Evolutionary conservation across 2,888 invertebrate species (phyloP).

Genomic region (Neocrepidodera transversa): DNA sequence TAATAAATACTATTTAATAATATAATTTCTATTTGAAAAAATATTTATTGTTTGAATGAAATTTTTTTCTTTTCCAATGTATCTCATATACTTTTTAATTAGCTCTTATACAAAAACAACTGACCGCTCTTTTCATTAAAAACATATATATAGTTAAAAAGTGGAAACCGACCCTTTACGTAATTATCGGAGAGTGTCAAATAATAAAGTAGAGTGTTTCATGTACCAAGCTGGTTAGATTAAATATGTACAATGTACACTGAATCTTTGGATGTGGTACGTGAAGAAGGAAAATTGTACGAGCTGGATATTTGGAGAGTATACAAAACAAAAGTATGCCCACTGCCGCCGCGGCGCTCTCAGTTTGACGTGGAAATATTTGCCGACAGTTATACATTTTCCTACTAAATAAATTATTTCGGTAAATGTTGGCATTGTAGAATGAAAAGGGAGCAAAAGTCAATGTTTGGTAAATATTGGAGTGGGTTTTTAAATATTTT

Average conservation of each 20-base stretch:
- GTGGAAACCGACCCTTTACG: neutral
- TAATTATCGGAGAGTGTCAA: constrained; percentile 48
- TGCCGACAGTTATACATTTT: constrained; percentile 63
- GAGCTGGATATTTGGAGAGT: constrained; percentile 47
- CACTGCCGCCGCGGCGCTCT: constrained; percentile 29
- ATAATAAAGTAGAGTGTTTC: constrained; percentile 53
- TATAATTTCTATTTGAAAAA: no score
- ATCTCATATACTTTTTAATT: no score
- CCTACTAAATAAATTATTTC: constrained; percentile 63
- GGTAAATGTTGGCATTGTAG: constrained; percentile 61
- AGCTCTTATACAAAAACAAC: no score
- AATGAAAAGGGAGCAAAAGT: constrained; percentile 57
- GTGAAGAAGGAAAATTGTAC: constrained; percentile 58
- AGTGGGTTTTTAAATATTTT: constrained; percentile 9
- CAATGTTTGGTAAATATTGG: constrained; percentile 55
- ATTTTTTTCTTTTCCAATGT: no score
- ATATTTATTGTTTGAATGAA: no score
- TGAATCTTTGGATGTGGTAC: constrained; percentile 56
- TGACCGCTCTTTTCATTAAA: no score
- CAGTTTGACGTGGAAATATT: constrained; percentile 61
- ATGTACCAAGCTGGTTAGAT: constrained; percentile 47
- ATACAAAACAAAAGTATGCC: constrained; percentile 37
- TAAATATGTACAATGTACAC: constrained; percentile 57
- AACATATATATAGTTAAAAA: no score
- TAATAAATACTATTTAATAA: no score